Conservation (phyloP, 2,888 invertebrate species). For the Noctua janthina region DNA sequence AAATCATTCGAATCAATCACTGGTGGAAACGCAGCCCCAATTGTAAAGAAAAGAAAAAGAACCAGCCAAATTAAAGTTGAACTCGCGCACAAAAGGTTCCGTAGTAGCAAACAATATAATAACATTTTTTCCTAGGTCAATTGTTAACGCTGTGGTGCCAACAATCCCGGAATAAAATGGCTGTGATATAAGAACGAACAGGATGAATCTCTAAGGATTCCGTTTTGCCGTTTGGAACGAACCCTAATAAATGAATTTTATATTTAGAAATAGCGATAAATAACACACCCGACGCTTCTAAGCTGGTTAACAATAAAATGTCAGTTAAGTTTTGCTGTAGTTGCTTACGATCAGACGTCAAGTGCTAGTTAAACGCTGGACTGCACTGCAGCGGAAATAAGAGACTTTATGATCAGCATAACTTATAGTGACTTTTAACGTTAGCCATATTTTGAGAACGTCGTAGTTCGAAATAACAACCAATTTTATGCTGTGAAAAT, state of each 20-base stretch:
- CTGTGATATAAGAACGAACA: not conserved
- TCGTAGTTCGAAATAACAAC: conserved; percentile 3
- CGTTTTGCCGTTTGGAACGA: not conserved
- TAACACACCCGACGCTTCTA: not conserved
- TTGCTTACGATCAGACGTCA: conserved; percentile 10
- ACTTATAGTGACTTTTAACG: conserved; percentile 33
- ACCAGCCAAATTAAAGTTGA: rapidly evolving
- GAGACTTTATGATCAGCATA: conserved; percentile 46
- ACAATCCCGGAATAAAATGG: not conserved
- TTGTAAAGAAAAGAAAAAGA: not conserved
- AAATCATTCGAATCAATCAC: not conserved
- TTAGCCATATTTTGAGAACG: conserved; percentile 6
- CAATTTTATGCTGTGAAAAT: conserved; percentile 1
- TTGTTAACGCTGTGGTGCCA: not conserved
- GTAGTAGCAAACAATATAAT: not conserved
- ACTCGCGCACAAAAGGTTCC: not conserved
- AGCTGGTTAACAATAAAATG: conserved; percentile 25
- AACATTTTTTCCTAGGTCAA: not conserved
- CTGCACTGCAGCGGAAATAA: conserved; percentile 51
- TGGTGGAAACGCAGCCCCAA: not conserved
- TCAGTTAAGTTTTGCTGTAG: conserved; percentile 4
- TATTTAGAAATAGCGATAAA: conserved; percentile 8
- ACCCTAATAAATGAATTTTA: not conserved
- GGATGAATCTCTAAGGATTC: too few relatives aligned
- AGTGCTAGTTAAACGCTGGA: conserved; percentile 21